Conservation (phyloP, 1,140 invertebrate species). For the Drosophila grimshawi region DNA sequence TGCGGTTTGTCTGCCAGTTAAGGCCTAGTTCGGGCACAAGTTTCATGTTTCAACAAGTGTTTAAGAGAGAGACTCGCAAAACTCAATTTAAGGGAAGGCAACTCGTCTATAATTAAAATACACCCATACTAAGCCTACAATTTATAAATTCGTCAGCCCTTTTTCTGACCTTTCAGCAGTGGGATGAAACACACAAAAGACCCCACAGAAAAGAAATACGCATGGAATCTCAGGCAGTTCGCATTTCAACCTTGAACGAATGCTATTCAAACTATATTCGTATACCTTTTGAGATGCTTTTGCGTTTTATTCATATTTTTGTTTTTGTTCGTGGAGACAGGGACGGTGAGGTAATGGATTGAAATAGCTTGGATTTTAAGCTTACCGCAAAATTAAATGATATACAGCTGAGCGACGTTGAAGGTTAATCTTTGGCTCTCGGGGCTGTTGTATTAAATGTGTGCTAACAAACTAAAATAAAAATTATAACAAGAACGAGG, state of each 20-base stretch:
- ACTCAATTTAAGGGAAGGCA: background rate
- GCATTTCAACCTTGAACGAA: slow-evolving; percentile 34
- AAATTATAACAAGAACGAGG: slow-evolving; percentile 51
- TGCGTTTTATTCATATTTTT: slow-evolving; percentile 1
- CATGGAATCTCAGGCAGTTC: slow-evolving; percentile 9
- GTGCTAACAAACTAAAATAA: slow-evolving; percentile 57
- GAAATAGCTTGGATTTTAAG: slow-evolving; percentile 61
- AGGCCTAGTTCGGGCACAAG: slow-evolving; percentile 11
- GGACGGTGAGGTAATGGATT: too few relatives aligned
- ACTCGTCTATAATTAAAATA: slow-evolving; percentile 39
- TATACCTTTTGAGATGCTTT: slow-evolving; percentile 38
- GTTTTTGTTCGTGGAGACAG: slow-evolving; percentile 2
- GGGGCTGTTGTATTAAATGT: slow-evolving; percentile 53
- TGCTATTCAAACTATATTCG: slow-evolving; percentile 44
- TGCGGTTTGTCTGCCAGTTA: slow-evolving; percentile 27
- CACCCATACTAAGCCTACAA: slow-evolving; percentile 5
- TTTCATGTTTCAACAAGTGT: slow-evolving; percentile 43
- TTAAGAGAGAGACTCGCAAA: slow-evolving; percentile 1
- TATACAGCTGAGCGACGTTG: slow-evolving; percentile 60
- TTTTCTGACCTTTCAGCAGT: slow-evolving; percentile 25
- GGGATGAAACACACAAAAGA: background rate
- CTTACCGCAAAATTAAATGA: slow-evolving; percentile 75
- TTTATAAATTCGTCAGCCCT: background rate
- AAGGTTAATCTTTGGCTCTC: slow-evolving; percentile 72
- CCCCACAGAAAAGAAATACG: background rate